These are phyloP conservation scores for Bambusicola thoracicus DNA, from an alignment of 2,113 vertebrate genomes.

Conservation along the genomic window DNA sequence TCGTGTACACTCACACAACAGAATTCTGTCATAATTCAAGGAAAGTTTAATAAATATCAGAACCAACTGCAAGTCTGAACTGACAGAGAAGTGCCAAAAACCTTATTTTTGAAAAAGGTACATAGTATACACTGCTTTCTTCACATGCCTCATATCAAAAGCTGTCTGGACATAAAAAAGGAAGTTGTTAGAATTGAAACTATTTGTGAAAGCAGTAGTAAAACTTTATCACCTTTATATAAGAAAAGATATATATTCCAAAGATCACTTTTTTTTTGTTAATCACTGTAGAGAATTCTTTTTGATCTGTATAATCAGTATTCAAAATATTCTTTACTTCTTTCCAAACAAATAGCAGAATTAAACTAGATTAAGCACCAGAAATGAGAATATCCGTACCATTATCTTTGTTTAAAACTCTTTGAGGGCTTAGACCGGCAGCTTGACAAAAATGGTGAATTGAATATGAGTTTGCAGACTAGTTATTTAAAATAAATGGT, in stretches of 20 bases:
- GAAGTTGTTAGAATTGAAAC: not conserved
- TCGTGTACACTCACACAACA: fast-evolving
- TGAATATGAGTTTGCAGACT: not conserved
- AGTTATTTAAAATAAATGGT: not conserved
- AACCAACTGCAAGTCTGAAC: not conserved
- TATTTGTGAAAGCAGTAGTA: not conserved
- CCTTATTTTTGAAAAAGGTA: not conserved
- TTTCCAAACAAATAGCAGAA: not conserved
- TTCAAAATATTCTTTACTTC: not conserved
- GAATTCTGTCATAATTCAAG: not conserved
- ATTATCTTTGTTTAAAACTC: not conserved
- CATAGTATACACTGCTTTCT: not conserved
- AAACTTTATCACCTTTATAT: not conserved
- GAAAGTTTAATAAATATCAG: not conserved
- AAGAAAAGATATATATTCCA: not conserved
- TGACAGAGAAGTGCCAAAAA: not conserved
- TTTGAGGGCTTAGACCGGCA: not conserved
- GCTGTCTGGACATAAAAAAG: not conserved
- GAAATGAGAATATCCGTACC: not conserved
- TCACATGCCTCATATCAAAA: not conserved
- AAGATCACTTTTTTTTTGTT: not conserved
- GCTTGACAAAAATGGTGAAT: not conserved
- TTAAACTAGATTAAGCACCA: not conserved
- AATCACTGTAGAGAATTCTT: not conserved
- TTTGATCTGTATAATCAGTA: not conserved